Evolutionary conservation across 2,888 invertebrate species (phyloP), one percentile per base, ranked within the genome.

Genomic region (Caenorhabditis angaria): DNA sequence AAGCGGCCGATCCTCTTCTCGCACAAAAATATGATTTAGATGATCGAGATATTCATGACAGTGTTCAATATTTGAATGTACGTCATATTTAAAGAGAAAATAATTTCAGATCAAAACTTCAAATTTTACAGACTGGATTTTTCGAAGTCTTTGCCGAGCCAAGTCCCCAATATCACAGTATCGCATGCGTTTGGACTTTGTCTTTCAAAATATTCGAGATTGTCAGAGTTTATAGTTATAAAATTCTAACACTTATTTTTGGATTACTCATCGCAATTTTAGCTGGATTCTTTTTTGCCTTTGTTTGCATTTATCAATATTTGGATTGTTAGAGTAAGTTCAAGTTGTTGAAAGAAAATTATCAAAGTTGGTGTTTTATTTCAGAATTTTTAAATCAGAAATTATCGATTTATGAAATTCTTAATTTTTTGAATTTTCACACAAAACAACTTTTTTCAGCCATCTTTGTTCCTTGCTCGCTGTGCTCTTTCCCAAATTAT

Each of bases 111-210:
- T 35, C 35, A 35, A 14, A 35, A 35, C 20, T 48, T 48, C 20
- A 48, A 60, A 48, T 20, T 50, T 58, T 71, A 32, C 67, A 80
- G 80, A 69, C 73, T 2, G 27, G 48, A 0, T 80, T 78, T 60
- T 60, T 72, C 54, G 71, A 78, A 63, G 65, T 78, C 6, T 78
- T 78, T 50, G 67, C 73, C 6, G 80, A 80, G 35, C 80, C 78
- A 12, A 67, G 65, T 53, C 67, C 70, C 2, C 67, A 76, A 20
- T 73, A 75, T 35, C 75, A 75, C 64, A 75, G 75, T 58, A 66
- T 80, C 22, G 78, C 75, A 20, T 80, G 76, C 61, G 78, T 80
- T 14, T 78, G 78, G 78, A 71, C 72, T 0, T 35, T 70, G 50
- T 76, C 76, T 24, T 74, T 73, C 29, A 51, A 80, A 76, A 60